Evolutionary conservation across 2,113 vertebrate species (phyloP).

Genomic region (Myotis lucifugus): DNA sequence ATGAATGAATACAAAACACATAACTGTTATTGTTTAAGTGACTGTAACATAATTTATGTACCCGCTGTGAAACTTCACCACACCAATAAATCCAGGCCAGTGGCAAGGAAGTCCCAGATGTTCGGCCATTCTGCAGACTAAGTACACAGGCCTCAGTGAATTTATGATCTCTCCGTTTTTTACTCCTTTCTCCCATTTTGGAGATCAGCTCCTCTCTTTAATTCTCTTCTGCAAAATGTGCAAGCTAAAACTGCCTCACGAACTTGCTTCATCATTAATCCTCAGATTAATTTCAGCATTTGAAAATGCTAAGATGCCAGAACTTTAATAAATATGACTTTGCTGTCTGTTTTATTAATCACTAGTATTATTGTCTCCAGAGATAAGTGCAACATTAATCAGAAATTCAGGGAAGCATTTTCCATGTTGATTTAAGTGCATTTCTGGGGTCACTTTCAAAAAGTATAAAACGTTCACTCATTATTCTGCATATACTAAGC

Average conservation of each 20-base stretch:
- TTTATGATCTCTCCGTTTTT: slow-evolving; percentile 38
- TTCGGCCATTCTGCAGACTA: background rate
- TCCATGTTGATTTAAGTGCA: slow-evolving; percentile 45
- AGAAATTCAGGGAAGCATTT: slow-evolving; percentile 42
- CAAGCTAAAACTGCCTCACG: background rate
- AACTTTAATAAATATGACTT: background rate
- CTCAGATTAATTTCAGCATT: slow-evolving; percentile 53
- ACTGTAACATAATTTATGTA: slow-evolving; percentile 44
- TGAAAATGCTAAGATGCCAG: slow-evolving; percentile 62
- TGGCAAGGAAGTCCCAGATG: slow-evolving; percentile 26
- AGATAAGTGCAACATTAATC: slow-evolving; percentile 53
- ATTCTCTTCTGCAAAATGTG: slow-evolving; percentile 25
- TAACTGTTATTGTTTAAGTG: slow-evolving; percentile 11
- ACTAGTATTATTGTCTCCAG: slow-evolving; percentile 7
- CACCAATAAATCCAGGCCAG: slow-evolving; percentile 58
- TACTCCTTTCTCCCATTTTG: background rate
- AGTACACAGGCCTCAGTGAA: background rate
- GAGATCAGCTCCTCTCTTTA: slow-evolving; percentile 52
- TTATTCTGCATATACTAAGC: slow-evolving; percentile 12
- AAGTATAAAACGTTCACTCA: slow-evolving; percentile 35
- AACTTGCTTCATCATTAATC: slow-evolving; percentile 56
- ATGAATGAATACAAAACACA: slow-evolving; percentile 22
- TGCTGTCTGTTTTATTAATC: slow-evolving; percentile 64
- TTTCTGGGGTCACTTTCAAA: slow-evolving; percentile 44
- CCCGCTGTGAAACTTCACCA: background rate